Percentiles rank a stretch among this genome's conserved stretches.
Evolutionary conservation across 2,888 invertebrate species (phyloP).

Genomic region (Diarsia dahlii): DNA sequence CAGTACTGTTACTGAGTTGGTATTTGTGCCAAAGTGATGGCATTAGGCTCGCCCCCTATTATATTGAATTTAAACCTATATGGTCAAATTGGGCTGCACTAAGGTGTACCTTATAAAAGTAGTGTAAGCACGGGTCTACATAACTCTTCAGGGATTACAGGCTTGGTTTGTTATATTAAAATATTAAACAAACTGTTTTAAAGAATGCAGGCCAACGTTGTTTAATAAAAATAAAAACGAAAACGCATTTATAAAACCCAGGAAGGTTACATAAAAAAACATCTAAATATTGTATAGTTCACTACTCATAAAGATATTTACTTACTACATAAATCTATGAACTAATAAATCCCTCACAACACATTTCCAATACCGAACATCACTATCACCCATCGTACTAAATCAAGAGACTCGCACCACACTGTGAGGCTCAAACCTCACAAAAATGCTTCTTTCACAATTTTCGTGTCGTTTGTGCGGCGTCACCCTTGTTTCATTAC

Average conservation of each 20-base stretch:
- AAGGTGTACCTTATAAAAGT: no score
- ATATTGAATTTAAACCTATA: no score
- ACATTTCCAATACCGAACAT: slow-evolving; percentile 30
- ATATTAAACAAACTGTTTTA: background rate
- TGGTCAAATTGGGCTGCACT: no score
- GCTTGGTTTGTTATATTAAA: no score
- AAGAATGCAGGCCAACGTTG: background rate
- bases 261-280: background rate
- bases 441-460: slow-evolving; percentile 23
- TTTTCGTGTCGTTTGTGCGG: slow-evolving; percentile 35
- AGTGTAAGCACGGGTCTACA: no score
- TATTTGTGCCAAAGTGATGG: no score
- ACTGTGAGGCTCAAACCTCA: background rate
- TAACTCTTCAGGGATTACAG: no score
- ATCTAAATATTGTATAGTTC: background rate
- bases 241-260: background rate
- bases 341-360: slow-evolving; percentile 22
- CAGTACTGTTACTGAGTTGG: no score
- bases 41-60: no score
- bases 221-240: rapidly evolving
- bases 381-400: slow-evolving; percentile 12
- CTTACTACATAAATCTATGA: background rate
- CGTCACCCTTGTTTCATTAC: slow-evolving; percentile 62
- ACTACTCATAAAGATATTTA: background rate
- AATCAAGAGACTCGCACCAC: slow-evolving; percentile 19